Conservation (phyloP, 2,113 vertebrate genomes). For the Piprites chloris region DNA sequence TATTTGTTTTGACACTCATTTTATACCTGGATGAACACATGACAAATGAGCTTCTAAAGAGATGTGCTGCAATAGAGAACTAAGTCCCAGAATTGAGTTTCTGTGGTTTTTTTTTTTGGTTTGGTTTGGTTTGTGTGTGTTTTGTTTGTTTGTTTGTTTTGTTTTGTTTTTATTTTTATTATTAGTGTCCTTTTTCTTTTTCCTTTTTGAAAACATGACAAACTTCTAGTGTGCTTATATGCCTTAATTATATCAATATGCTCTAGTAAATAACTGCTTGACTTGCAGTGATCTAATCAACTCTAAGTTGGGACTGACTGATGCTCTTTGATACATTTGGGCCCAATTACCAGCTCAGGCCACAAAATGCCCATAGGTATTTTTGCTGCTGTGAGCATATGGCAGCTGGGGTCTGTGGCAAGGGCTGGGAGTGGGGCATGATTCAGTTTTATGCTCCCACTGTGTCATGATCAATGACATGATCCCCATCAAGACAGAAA, state of each 20-base stretch:
- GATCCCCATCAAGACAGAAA: neutral
- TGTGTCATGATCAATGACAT: neutral
- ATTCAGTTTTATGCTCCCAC: neutral
- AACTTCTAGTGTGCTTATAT: neutral
- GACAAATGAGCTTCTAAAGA: neutral
- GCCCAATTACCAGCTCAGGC: neutral
- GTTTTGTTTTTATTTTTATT: neutral
- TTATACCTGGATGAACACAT: neutral
- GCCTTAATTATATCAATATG: neutral
- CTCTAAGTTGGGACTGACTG: neutral
- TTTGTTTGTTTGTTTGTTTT: neutral
- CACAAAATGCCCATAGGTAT: neutral
- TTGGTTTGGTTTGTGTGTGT: too few species aligned
- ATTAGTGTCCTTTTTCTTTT: neutral
- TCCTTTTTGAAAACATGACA: neutral
- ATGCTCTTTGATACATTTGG: neutral
- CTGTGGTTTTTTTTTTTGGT: accelerated
- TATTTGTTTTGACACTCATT: neutral
- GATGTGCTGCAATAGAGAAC: neutral
- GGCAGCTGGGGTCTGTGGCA: neutral
- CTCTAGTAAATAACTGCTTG: neutral
- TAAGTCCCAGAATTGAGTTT: neutral
- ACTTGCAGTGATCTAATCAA: neutral
- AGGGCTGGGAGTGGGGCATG: neutral
- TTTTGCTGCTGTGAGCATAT: neutral